Conservation (phyloP, 2,797 vertebrate genomes). For the Chaenodraco wilsoni region DNA sequence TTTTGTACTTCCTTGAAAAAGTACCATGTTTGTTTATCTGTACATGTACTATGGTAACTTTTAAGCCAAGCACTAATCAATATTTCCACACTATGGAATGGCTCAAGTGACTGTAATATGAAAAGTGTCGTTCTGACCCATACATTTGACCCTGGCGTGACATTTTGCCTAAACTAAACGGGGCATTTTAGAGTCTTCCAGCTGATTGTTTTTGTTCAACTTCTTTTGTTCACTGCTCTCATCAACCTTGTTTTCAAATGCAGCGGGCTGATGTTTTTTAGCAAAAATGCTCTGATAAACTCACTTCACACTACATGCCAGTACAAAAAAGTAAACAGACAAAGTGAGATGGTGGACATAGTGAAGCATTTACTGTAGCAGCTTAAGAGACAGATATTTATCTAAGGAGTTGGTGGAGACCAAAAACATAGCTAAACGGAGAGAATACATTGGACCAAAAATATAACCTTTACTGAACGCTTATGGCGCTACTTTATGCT, state of each 20-base stretch:
- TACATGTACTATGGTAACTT: background rate
- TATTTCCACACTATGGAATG: background rate
- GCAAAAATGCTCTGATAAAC: background rate
- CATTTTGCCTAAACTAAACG: background rate
- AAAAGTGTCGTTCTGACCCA: background rate
- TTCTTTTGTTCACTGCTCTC: background rate
- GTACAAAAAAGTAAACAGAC: background rate
- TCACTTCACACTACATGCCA: too few species aligned
- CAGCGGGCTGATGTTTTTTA: constrained; percentile 2
- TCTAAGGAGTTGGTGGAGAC: background rate
- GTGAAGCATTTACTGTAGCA: background rate
- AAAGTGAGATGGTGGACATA: background rate
- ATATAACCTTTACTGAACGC: background rate
- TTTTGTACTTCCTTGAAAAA: background rate
- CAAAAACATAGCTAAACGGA: background rate
- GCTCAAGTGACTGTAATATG: background rate
- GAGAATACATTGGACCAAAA: background rate
- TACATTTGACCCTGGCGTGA: too few species aligned
- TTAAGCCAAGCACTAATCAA: background rate
- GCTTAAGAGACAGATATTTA: background rate
- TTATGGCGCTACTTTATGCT: background rate
- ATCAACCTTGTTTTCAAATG: constrained; percentile 2
- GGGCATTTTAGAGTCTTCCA: background rate
- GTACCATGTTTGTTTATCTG: background rate
- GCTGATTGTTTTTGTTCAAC: background rate